Percentiles rank a stretch among this genome's conserved stretches.
Evolutionary conservation across 2,888 invertebrate genomes (phyloP).

Genomic region (Lasioglossum morio): DNA sequence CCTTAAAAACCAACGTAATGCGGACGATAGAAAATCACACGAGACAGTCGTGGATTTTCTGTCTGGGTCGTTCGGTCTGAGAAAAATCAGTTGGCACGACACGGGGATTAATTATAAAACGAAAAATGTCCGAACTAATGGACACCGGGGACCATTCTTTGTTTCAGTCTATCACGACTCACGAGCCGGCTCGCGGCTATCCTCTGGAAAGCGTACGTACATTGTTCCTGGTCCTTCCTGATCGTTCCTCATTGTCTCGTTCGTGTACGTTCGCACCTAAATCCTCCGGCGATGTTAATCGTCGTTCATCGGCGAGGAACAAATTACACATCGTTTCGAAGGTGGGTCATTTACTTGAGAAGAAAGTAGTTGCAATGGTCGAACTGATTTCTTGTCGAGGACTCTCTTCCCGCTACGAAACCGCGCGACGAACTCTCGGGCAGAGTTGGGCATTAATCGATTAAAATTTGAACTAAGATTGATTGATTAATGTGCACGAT

Average conservation of each 20-base stretch:
- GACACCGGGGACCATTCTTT: conserved; percentile 45
- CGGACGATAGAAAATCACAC: conserved; percentile 12
- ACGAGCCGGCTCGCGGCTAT: conserved; percentile 31
- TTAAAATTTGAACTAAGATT: too few species aligned
- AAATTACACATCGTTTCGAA: conserved; percentile 35
- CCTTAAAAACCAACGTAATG: conserved; percentile 41
- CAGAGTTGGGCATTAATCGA: too few species aligned
- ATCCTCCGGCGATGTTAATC: conserved; percentile 49
- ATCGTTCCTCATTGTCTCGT: conserved; percentile 51
- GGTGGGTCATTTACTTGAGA: conserved; percentile 19
- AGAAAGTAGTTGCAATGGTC: conserved; percentile 17
- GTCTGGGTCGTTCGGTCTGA: background rate
- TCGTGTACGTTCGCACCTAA: conserved; percentile 49
- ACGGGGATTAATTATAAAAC: conserved; percentile 48
- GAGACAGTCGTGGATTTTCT: background rate
- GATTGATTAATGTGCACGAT: too few species aligned
- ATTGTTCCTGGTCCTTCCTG: conserved; percentile 47
- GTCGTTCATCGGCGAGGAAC: conserved; percentile 41
- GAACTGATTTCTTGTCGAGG: background rate
- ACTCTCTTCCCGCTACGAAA: conserved; percentile 9
- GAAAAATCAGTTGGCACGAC: conserved; percentile 38
- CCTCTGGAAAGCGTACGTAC: conserved; percentile 44
- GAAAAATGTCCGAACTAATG: conserved; percentile 39
- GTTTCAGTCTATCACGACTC: conserved; percentile 48
- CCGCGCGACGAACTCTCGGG: background rate